These are phyloP conservation scores for Pogonocichla stellata DNA, from an alignment of 2,113 vertebrate species.

Conservation along the genomic window DNA sequence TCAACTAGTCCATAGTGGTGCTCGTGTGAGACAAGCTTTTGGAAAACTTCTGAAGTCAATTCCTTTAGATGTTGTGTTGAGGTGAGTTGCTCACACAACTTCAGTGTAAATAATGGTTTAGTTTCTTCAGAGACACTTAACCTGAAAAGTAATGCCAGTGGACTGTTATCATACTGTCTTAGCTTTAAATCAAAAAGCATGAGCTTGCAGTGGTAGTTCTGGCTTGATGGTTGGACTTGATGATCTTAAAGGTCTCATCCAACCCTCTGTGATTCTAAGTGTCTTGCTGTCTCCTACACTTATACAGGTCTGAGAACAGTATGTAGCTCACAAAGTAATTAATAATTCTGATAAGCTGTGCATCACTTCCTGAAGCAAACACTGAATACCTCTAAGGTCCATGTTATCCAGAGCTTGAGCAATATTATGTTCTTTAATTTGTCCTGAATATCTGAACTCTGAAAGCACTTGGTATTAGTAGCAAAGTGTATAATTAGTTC, in stretches of 20 bases:
- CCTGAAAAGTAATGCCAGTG: background rate
- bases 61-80: slow-evolving; percentile 89
- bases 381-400: background rate
- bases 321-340: background rate
- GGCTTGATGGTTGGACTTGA: background rate
- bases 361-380: background rate
- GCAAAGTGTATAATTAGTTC: background rate
- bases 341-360: background rate
- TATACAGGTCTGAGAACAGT: background rate
- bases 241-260: background rate
- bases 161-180: background rate
- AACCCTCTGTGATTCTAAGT: background rate
- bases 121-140: background rate
- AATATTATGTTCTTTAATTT: background rate
- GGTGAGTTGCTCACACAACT: slow-evolving; percentile 69
- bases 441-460: background rate
- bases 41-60: slow-evolving; percentile 92
- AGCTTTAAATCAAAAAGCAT: background rate
- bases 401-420: background rate
- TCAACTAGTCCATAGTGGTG: slow-evolving; percentile 89
- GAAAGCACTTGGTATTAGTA: background rate
- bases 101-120: background rate
- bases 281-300: background rate
- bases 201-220: background rate
- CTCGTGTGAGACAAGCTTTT: slow-evolving; percentile 91